Base-by-base conservation (phyloP, 1,140 invertebrate species). In the Heliconius hewitsoni region DNA sequence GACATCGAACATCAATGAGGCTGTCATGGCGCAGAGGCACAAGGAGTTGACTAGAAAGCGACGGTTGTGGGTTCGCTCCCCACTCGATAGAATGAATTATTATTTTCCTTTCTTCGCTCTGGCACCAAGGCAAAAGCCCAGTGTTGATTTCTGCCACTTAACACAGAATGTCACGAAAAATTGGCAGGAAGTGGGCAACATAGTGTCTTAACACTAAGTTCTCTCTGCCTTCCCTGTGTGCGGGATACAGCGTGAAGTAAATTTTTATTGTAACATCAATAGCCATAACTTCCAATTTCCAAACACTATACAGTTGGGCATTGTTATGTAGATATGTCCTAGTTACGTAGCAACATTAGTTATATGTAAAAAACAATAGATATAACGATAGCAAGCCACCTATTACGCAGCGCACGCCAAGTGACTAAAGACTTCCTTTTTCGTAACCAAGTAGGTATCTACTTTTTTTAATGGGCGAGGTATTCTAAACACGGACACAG, bases 371-470 rank as follows among this genome's bases (percentile, higher is more conserved):
- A 66, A 66, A 66, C 60, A 66, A 66, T 66, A 66, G 60, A 52
- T 50, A 73, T 30, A 73, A 50, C 72, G 72, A 73, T 73, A 66
- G 60, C 46, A 55, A 79, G 46, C 18, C 18, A 66, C 73, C 37
- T 55, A 70, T 71, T 77, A 77, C 76, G 42, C 46, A 52, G 75
- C 60, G 39, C 27, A 72, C 76, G 76, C 66, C 66, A 77, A 55
- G n/a, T 39, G 75, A 74, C 77, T 70, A 30, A 6, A 71, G 60
- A 79, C 74, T 79, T 74, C 78, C 78, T 79, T 79, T 79, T 74
- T 70, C 73, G 77, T 77, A 71, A 76, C 27, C 72, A 74, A 30
- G 55, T 46, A 46, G 42, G 13, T 19, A 71, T 37, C 72, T 30
- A 74, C 52, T 60, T 18, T 23, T 37, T 79, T 71, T 37, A 79